Conservation (phyloP, 1,140 invertebrate genomes). For the Archivesica marissinica region DNA sequence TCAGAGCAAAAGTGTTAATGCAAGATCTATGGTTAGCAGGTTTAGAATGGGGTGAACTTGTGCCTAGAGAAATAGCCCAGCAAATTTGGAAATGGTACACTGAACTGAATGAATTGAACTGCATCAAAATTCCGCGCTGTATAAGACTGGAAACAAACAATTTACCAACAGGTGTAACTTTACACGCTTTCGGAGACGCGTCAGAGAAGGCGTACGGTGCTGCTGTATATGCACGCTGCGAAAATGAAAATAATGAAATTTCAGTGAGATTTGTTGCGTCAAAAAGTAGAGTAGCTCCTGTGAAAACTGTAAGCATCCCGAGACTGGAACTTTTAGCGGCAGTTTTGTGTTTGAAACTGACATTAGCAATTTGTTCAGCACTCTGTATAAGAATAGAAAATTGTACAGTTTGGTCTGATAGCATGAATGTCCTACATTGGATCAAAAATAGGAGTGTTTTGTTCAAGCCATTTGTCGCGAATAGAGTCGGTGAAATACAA, state of each 20-base stretch:
- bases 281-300: neutral
- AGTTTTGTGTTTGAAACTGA: neutral
- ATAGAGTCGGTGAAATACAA: slow-evolving; percentile 25
- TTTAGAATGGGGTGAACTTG: neutral
- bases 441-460: neutral
- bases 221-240: slow-evolving; percentile 5
- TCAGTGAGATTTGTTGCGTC: neutral
- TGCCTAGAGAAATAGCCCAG: neutral
- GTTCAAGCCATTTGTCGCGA: slow-evolving; percentile 13
- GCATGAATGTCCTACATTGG: neutral
- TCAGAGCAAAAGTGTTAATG: slow-evolving; percentile 11
- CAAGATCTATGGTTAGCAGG: neutral
- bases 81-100: neutral
- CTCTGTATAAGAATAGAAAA: neutral
- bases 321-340: neutral
- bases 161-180: neutral
- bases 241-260: neutral
- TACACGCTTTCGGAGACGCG: neutral
- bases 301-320: neutral
- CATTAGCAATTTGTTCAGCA: neutral
- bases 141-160: neutral
- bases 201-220: neutral
- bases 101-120: neutral
- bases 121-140: neutral
- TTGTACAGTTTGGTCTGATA: slow-evolving; percentile 17